A percentile compares a stretch with the other conserved stretches of the same genome.
Evolutionary conservation across 1,140 invertebrate genomes (phyloP).

Genomic region (Drosophila sp.): DNA sequence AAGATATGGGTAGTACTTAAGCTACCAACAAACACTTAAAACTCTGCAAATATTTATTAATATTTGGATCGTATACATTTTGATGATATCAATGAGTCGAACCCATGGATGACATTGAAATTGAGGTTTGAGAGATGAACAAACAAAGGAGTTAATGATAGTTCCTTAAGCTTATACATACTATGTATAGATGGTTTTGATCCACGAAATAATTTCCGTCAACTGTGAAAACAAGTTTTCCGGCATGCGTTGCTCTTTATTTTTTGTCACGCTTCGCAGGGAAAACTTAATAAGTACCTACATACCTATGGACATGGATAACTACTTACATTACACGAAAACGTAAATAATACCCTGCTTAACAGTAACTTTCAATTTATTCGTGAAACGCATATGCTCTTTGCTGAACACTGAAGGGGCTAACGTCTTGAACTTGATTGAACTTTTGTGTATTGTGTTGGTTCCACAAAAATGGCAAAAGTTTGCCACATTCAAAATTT

Average conservation of each 20-base stretch:
- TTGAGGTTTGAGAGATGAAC: constrained; percentile 9
- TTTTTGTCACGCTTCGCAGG: constrained; percentile 27
- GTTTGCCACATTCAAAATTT: constrained; percentile 48
- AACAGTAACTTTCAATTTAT: constrained; percentile 8
- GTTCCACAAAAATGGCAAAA: constrained; percentile 34
- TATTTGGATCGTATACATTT: constrained; percentile 22
- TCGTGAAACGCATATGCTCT: constrained; percentile 21
- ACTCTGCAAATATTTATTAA: constrained; percentile 3
- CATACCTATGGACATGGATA: constrained; percentile 4
- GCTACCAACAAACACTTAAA: constrained; percentile 47
- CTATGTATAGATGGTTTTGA: not conserved
- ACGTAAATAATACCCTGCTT: constrained; percentile 22
- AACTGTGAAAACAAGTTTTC: constrained; percentile 56
- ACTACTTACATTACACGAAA: constrained; percentile 10
- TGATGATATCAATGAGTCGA: constrained; percentile 33
- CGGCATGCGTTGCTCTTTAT: constrained; percentile 35
- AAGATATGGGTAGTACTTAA: constrained; percentile 24
- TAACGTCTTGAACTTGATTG: constrained; percentile 28
- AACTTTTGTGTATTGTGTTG: constrained; percentile 17
- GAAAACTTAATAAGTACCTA: constrained; percentile 5
- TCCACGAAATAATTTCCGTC: constrained; percentile 29
- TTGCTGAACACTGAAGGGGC: constrained; percentile 3
- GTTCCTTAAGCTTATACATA: not conserved
- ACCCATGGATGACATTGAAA: constrained; percentile 54
- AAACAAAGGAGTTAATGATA: not conserved